A percentile compares a stretch with the other conserved stretches of the same genome.
These are phyloP conservation scores for Drosophila prolongata DNA, from an alignment of 2,888 invertebrate species.

Conservation along the genomic window DNA sequence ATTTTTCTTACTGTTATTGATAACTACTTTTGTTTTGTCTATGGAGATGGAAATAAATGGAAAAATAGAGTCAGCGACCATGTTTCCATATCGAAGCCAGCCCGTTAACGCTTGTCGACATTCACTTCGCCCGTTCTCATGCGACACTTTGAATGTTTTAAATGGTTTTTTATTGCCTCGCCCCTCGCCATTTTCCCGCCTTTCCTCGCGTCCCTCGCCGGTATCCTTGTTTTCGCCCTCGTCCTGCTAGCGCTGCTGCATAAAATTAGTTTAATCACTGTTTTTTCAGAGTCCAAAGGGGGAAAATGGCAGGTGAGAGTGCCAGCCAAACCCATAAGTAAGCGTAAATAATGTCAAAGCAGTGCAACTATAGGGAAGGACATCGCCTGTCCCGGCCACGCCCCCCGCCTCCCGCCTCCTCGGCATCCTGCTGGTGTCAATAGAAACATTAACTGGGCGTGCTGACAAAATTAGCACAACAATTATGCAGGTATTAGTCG, in stretches of 20 bases:
- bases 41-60: slow-evolving; percentile 9
- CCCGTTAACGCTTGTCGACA: slow-evolving; percentile 47
- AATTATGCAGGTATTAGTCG: slow-evolving; percentile 70
- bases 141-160: slow-evolving; percentile 81
- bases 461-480: slow-evolving; percentile 75
- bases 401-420: background rate
- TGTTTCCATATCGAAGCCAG: slow-evolving; percentile 45
- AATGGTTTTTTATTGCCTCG: slow-evolving; percentile 73
- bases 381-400: slow-evolving; percentile 5
- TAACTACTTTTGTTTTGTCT: background rate
- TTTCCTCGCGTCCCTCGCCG: slow-evolving; percentile 13
- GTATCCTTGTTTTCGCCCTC: slow-evolving; percentile 39
- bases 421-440: slow-evolving; percentile 61
- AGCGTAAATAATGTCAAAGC: slow-evolving; percentile 79
- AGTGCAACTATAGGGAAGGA: slow-evolving; percentile 54
- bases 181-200: slow-evolving; percentile 16
- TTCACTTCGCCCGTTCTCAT: slow-evolving; percentile 46
- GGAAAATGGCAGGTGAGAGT: slow-evolving; percentile 21
- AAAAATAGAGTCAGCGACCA: slow-evolving; percentile 21
- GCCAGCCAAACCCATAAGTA: slow-evolving; percentile 66
- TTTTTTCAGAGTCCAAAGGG: slow-evolving; percentile 33
- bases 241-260: slow-evolving; percentile 59
- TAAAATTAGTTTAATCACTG: slow-evolving; percentile 80
- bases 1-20: background rate
- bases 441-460: slow-evolving; percentile 78